These are phyloP conservation scores for Pristiophorus japonicus DNA, from an alignment of 2,113 vertebrate genomes.

Conservation along the genomic window DNA sequence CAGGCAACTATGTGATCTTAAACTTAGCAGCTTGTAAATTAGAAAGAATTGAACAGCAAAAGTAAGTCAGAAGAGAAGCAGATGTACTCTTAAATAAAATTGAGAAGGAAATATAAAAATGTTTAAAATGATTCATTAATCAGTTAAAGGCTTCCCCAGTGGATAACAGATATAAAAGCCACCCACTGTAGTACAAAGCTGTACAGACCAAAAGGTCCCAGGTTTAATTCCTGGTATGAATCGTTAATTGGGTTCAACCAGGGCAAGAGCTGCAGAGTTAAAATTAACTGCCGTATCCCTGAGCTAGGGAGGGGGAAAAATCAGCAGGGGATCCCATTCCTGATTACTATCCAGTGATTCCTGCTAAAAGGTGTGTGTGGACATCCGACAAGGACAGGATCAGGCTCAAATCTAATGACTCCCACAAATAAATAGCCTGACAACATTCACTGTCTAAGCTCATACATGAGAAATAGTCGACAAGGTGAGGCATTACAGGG, in stretches of 20 bases:
- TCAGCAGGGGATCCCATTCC: neutral
- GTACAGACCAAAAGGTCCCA: neutral
- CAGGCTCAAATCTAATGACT: neutral
- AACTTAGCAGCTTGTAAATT: neutral
- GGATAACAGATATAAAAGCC: neutral
- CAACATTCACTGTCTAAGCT: neutral
- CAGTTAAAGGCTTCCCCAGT: neutral
- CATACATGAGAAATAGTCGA: neutral
- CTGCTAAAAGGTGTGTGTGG: neutral
- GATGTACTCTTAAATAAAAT: neutral
- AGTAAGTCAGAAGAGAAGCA: slow-evolving; percentile 18
- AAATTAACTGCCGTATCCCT: neutral
- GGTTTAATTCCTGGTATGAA: neutral
- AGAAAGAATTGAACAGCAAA: neutral
- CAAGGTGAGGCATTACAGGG: neutral
- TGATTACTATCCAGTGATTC: neutral
- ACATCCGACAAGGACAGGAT: neutral
- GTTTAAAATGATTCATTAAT: slow-evolving; percentile 4
- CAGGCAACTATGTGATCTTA: neutral
- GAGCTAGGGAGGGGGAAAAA: neutral
- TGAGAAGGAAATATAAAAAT: neutral
- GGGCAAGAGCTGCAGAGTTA: neutral
- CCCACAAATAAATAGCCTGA: neutral
- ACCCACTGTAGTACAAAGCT: neutral
- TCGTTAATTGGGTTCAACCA: neutral